A percentile compares a stretch with the other conserved stretches of the same genome.
phyloP scores from a whole-genome alignment of 2,113 vertebrate species.

The Apteryx owenii region DNA sequence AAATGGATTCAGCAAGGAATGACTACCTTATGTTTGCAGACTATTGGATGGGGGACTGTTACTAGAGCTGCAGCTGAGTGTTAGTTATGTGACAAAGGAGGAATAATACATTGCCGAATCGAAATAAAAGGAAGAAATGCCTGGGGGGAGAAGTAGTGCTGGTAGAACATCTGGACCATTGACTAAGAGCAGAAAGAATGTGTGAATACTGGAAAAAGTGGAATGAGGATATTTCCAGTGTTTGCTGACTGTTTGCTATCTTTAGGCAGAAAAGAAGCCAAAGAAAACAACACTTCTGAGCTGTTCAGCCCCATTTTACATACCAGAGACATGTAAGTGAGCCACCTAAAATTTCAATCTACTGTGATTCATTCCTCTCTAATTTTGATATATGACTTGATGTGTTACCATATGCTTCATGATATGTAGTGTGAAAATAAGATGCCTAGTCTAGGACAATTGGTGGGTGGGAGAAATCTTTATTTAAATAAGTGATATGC shows the following conservation, averaged over 20 bases:
- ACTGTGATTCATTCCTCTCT: slow-evolving; percentile 10
- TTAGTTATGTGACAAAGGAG: neutral
- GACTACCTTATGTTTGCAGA: neutral
- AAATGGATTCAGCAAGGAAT: neutral
- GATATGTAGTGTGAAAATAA: neutral
- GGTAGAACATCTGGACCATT: neutral
- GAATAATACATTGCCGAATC: neutral
- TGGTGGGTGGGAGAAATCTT: neutral
- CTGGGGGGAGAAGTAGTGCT: neutral
- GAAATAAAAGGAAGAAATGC: neutral
- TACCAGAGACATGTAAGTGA: neutral
- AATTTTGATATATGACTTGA: neutral
- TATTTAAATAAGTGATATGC: neutral
- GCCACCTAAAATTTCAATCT: neutral
- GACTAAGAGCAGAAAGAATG: neutral
- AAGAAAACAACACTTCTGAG: neutral
- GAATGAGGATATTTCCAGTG: neutral
- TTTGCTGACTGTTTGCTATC: neutral
- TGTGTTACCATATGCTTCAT: neutral
- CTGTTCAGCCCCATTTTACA: neutral
- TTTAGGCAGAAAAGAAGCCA: neutral
- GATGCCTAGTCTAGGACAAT: neutral
- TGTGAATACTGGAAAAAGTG: neutral
- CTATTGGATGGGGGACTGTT: neutral
- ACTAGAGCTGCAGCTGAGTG: neutral